phyloP scores from a whole-genome alignment of 2,113 vertebrate genomes.

The Sigmodon hispidus region DNA sequence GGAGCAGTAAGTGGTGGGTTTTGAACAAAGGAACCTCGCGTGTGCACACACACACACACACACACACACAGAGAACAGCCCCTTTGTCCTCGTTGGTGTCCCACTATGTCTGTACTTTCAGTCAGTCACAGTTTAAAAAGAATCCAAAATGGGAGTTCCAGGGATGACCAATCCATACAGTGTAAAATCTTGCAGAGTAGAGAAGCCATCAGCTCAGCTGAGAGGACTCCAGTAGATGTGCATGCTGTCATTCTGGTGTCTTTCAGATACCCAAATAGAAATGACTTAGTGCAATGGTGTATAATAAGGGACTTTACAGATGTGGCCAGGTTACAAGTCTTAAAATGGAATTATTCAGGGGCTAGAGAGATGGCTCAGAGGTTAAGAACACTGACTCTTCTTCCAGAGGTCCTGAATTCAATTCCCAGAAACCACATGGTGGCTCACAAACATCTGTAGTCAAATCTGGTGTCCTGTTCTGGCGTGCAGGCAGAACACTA shows the following conservation, averaged over 20 bases:
- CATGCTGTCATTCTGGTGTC: background rate
- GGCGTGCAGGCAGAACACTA: no score
- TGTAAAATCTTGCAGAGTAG: background rate
- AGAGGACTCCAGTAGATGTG: background rate
- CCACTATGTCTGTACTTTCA: background rate
- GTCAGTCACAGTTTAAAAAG: background rate
- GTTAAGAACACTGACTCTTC: no score
- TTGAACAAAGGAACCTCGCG: background rate
- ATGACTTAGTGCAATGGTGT: background rate
- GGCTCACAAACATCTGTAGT: no score
- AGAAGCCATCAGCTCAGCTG: background rate
- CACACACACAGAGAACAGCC: no score
- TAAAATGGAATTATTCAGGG: no score
- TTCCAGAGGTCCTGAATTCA: no score
- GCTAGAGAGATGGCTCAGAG: no score
- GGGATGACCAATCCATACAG: background rate
- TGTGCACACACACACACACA: no score
- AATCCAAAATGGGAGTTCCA: background rate
- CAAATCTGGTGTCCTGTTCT: no score
- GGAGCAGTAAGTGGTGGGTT: background rate
- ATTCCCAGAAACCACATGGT: no score
- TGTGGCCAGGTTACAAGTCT: slow-evolving; percentile 1
- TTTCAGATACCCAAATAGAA: background rate
- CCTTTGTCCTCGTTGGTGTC: background rate
- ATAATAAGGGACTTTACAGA: background rate